A percentile compares a stretch with the other conserved stretches of the same genome.
phyloP scores from a whole-genome alignment of 2,113 vertebrate genomes.

The Onychorhynchus coronatus region DNA sequence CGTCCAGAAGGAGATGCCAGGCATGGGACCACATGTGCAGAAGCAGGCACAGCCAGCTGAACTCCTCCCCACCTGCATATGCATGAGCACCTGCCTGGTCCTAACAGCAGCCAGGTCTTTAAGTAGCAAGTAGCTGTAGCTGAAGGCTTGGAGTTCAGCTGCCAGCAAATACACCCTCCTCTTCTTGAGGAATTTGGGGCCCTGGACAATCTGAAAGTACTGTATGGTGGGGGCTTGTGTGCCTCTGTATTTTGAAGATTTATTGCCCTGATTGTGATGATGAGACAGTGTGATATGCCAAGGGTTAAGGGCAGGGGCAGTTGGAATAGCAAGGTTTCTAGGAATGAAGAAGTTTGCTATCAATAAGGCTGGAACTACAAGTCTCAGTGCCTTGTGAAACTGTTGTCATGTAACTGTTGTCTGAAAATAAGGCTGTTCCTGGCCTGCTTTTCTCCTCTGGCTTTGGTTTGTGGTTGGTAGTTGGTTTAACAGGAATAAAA shows the following conservation, averaged over 20 bases:
- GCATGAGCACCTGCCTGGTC: background rate
- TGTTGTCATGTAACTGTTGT: background rate
- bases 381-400: background rate
- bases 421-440: background rate
- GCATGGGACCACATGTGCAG: background rate
- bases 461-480: background rate
- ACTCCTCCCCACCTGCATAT: background rate
- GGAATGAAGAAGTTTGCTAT: background rate
- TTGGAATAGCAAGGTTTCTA: background rate
- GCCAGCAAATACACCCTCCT: background rate
- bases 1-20: background rate
- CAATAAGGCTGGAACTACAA: background rate
- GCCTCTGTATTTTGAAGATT: background rate
- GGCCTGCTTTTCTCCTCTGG: background rate
- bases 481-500: background rate
- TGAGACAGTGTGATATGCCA: too few species aligned
- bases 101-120: background rate
- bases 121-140: background rate
- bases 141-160: background rate
- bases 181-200: background rate
- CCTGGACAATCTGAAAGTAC: background rate
- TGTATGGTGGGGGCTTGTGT: background rate
- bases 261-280: background rate
- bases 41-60: background rate
- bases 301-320: background rate